These are phyloP conservation scores for Sphaerophoria rueppellii DNA, from an alignment of 2,888 invertebrate genomes.

Conservation along the genomic window DNA sequence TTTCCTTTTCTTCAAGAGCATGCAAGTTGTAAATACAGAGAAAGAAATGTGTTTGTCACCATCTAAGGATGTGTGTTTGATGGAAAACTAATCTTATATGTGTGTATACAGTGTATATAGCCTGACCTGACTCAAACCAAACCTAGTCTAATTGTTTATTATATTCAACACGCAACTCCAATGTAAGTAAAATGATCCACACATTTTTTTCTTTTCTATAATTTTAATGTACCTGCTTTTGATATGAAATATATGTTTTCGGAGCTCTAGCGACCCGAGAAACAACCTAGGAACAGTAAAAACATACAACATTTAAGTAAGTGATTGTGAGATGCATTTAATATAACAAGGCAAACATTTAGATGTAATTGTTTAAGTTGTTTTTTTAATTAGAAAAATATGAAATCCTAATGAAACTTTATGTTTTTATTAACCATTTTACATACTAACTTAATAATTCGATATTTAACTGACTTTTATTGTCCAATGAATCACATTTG, in stretches of 20 bases:
- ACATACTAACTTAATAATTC: too few relatives aligned
- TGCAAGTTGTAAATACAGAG: constrained; percentile 18
- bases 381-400: background rate
- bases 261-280: constrained; percentile 76
- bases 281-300: constrained; percentile 75
- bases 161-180: constrained; percentile 32
- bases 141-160: constrained; percentile 57
- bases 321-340: background rate
- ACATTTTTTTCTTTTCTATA: constrained; percentile 40
- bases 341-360: constrained; percentile 6
- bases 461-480: too few relatives aligned
- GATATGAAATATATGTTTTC: constrained; percentile 70
- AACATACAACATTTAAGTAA: constrained; percentile 22
- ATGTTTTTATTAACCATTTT: background rate
- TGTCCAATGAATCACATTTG: too few relatives aligned
- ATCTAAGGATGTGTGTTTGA: background rate
- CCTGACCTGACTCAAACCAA: constrained; percentile 54
- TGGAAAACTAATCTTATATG: background rate
- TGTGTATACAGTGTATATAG: constrained; percentile 6
- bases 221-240: constrained; percentile 62
- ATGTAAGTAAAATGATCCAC: constrained; percentile 49
- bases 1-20: background rate
- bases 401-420: background rate
- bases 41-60: background rate
- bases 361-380: background rate